Conservation (phyloP, 53 echinoderm and acorn worm species). For the Astropecten irregularis region DNA sequence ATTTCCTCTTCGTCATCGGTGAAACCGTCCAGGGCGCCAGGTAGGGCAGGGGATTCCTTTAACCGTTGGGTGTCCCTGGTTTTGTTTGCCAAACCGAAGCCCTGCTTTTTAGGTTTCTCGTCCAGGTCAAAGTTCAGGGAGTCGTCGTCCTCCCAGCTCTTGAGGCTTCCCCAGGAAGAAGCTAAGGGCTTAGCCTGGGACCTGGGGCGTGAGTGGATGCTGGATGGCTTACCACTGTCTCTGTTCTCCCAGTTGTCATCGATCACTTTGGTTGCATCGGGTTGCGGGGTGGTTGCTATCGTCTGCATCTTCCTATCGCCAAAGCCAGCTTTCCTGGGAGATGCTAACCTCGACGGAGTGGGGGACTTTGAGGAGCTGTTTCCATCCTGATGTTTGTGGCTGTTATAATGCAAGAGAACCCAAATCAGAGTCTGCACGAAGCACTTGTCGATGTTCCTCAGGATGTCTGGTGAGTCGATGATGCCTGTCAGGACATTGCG, state of each 20-base stretch:
- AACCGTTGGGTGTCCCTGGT: neutral
- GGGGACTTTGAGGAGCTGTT: constrained; percentile 50
- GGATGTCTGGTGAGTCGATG: constrained; percentile 86
- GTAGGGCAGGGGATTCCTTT: constrained; percentile 33
- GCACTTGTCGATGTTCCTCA: constrained; percentile 71
- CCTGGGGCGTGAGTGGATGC: constrained; percentile 67
- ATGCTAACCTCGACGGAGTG: constrained; percentile 2
- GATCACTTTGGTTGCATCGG: neutral
- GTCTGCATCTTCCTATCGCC: constrained; percentile 45
- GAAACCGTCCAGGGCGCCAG: constrained; percentile 30
- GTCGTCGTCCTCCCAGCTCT: constrained; percentile 88
- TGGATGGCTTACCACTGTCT: constrained; percentile 88
- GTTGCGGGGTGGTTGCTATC: neutral
- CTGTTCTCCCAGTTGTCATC: constrained; percentile 63
- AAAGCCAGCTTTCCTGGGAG: constrained; percentile 17
- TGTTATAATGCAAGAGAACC: constrained; percentile 77
- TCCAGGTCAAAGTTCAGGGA: constrained; percentile 67
- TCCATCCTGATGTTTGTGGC: constrained; percentile 48
- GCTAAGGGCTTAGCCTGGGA: constrained; percentile 67
- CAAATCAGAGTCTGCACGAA: constrained; percentile 83
- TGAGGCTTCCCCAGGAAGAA: constrained; percentile 79
- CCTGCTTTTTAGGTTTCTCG: constrained; percentile 58
- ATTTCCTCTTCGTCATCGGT: constrained; percentile 84
- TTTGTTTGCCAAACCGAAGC: constrained; percentile 27
- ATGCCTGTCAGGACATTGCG: constrained; percentile 89